phyloP scores from a whole-genome alignment of 2,797 vertebrate genomes.

The Buceros bicornis region DNA sequence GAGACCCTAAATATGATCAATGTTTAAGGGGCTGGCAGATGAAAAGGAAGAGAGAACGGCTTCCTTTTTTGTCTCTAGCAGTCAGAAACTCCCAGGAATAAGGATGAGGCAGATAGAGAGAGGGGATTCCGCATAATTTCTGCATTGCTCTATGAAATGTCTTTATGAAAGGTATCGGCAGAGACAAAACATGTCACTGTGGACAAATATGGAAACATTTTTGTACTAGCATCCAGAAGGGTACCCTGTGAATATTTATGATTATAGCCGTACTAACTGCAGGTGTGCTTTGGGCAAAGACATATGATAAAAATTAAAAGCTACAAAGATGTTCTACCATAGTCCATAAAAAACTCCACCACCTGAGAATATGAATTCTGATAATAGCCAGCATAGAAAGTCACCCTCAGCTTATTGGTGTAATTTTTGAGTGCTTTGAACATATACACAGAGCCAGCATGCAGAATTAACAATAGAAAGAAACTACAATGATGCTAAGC shows the following conservation, averaged over 20 bases:
- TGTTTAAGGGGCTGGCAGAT: not conserved
- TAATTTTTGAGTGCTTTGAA: not conserved
- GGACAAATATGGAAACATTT: not conserved
- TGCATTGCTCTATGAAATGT: not conserved
- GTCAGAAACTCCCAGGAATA: not conserved
- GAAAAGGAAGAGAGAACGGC: not conserved
- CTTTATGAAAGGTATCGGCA: not conserved
- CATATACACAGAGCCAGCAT: not conserved
- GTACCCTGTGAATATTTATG: not conserved
- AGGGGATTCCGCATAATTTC: not conserved
- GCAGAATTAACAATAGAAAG: not conserved
- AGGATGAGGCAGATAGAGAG: not conserved
- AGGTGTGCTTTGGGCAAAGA: not conserved
- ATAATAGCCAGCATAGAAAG: not conserved
- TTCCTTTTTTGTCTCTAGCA: not conserved
- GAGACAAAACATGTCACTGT: not conserved
- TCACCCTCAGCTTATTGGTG: not conserved
- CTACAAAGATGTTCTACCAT: not conserved
- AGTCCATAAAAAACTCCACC: not conserved
- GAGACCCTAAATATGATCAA: rapidly evolving
- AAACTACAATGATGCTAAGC: not conserved
- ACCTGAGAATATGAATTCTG: not conserved
- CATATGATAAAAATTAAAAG: not conserved
- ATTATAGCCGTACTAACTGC: not conserved
- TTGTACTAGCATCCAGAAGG: not conserved